Evolutionary conservation across 2,797 vertebrate genomes (phyloP).

Genomic region (Crax fasciolata): DNA sequence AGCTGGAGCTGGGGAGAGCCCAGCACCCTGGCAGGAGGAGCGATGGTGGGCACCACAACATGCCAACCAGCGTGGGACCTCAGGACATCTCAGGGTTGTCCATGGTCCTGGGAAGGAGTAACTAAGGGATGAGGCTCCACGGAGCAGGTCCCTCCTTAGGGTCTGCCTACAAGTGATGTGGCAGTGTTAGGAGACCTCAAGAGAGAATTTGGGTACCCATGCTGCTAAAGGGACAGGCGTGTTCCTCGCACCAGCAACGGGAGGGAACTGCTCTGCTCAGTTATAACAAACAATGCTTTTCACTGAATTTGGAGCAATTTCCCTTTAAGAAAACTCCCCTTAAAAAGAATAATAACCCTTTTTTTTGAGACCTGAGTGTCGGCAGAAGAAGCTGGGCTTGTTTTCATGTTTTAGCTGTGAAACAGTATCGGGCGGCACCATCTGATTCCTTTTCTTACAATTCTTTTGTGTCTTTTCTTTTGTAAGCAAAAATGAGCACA

Average conservation of each 20-base stretch:
- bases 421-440: constrained; percentile 71
- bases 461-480: constrained; percentile 78
- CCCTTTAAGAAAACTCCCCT: constrained; percentile 64
- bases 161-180: neutral
- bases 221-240: neutral
- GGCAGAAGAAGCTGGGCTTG: constrained; percentile 59
- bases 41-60: neutral
- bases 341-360: constrained; percentile 61
- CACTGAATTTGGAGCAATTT: constrained; percentile 8
- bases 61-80: neutral
- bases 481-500: constrained; percentile 79
- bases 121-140: neutral
- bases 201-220: neutral
- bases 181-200: accelerated
- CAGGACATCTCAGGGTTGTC: neutral
- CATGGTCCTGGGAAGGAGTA: no score
- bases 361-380: constrained; percentile 38
- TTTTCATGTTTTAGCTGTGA: constrained; percentile 68
- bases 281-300: constrained; percentile 26
- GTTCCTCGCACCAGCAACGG: accelerated
- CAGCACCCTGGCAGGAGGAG: neutral
- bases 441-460: constrained; percentile 79
- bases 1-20: neutral
- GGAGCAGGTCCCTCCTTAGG: neutral
- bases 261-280: neutral